Base-by-base conservation (phyloP, 1,140 invertebrate genomes). In the Diuraphis noxia region DNA sequence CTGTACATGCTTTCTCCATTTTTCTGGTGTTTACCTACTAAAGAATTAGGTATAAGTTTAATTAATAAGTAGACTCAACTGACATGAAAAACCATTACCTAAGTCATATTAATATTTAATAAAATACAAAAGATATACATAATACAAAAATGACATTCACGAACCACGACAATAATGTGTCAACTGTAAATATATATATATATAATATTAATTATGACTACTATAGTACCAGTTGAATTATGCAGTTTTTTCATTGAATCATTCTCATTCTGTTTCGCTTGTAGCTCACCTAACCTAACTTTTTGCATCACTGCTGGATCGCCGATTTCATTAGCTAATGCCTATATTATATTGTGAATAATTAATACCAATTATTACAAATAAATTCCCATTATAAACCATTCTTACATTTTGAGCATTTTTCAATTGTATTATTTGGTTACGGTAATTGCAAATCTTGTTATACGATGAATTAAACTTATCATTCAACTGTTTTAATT, bases 401-500 rank as follows among this genome's bases (percentile, higher is more conserved):
- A 36, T 89, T 34, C 56, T 91, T 82, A 91, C 89, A 49, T 77
- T 91, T 52, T 81, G 23, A 30, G 77, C 89, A 43, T 81, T 82
- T 81, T 91, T 91, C 34, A 91, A 49, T n/a, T 81, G 89, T 2
- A 79, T 81, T 49, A 91, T 52, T 36, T 91, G 89, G 3, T 91
- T 46, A 13, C 77, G 89, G 9, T 91, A 91, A 19, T 82, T 49
- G n/a, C 34, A 91, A 79, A n/a, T 46, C 13, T 91, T 91, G 52
- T 91, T 79, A 49, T 91, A 82, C 0, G 46, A 43, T 7, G 30
- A 30, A 38, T 49, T 82, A 9, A 34, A 82, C n/a, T 81, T 79
- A 17, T 91, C 34, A 17, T 19, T 90, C n/a, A 79, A 79, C 13
- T 43, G 10, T 46, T 79, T 46, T 19, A 88, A 8, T 30, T 63